Evolutionary conservation across 1,140 invertebrate genomes (phyloP), one percentile per base, ranked within the genome.

Genomic region (Cydia strobilella): DNA sequence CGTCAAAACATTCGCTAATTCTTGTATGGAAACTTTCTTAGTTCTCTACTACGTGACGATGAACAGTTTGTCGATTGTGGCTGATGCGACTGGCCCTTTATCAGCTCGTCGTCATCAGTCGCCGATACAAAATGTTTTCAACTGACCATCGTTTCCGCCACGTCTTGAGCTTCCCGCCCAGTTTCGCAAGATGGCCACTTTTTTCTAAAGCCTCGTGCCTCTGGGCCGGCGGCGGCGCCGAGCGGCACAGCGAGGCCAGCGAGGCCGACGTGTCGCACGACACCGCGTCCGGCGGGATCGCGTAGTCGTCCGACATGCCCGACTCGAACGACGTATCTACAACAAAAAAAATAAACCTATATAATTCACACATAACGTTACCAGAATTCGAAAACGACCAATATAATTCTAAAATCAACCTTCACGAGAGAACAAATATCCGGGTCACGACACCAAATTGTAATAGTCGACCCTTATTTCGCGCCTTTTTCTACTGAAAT

Each of bases 291-390:
- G 98, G 98, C 20, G 98, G 98, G 82, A 99, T 96, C 25, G 98
- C 98, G 92, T 99, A 99, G 93, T 99, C 98, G 89, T 99, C 97
- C 20, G 98, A 98, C 90, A 98, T 95, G 74, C 97, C 98, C 59
- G 97, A 98, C 92, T 98, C 97, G 90, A 98, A 96, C 73, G 97
- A 98, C 79, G 96, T 97, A 93, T 98, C 97, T 97, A 94, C 86
- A 93, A 93, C n/a, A 65, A 78, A 27, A 63, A 35, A 13, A 25
- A 27, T 6, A 3, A 27, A 12, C 13, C 10, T 15, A 3, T 45
- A 45, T 45, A 13, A 45, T 45, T 4, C 42, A 45, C 42, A 45
- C 12, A 15, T 45, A 13, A 45, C 42, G 7, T 45, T 10, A 10
- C 5, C 39, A 12, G 39, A 42, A 12, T 45, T 45, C 13, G 42